These are phyloP conservation scores for Argyrosomus japonicus DNA, from an alignment of 2,113 vertebrate genomes.

Conservation along the genomic window DNA sequence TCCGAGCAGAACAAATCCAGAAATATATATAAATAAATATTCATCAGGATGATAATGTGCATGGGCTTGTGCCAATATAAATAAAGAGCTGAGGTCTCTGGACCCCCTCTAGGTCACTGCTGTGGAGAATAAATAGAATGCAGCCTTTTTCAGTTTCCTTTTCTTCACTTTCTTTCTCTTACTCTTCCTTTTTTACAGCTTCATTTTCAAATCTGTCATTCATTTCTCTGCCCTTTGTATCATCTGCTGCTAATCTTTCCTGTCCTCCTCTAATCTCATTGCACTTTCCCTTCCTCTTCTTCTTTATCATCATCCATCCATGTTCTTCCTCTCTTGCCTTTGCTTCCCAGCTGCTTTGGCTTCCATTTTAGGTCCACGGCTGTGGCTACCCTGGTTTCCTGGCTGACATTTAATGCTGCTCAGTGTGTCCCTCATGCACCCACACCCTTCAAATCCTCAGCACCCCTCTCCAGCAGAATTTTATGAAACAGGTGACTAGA, in stretches of 20 bases:
- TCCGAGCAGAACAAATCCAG: conserved; percentile 77
- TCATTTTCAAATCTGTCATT: conserved; percentile 30
- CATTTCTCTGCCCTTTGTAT: conserved; percentile 4
- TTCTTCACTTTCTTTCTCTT: conserved; percentile 13
- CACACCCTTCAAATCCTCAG: neutral
- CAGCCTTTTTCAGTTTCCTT: conserved; percentile 23
- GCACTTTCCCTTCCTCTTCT: conserved; percentile 21
- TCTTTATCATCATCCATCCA: conserved; percentile 19
- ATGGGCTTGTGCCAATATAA: conserved; percentile 80
- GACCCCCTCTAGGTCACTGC: conserved; percentile 40
- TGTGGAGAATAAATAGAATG: conserved; percentile 43
- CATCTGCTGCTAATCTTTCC: conserved; percentile 46
- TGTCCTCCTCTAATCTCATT: conserved; percentile 29
- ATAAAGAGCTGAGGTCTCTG: conserved; percentile 72
- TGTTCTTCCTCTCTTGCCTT: neutral
- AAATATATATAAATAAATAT: conserved; percentile 76
- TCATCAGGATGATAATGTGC: conserved; percentile 69
- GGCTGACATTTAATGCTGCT: conserved; percentile 62
- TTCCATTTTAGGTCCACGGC: conserved; percentile 15
- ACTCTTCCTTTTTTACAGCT: neutral
- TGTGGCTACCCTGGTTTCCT: conserved; percentile 47
- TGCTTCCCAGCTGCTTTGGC: conserved; percentile 44
- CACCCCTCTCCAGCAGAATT: neutral
- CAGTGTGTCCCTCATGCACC: neutral
- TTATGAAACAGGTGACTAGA: conserved; percentile 27